Evolutionary conservation across 2,797 vertebrate genomes (phyloP), one percentile per base, ranked within the genome.

Genomic region (Setipinna tenuifilis): DNA sequence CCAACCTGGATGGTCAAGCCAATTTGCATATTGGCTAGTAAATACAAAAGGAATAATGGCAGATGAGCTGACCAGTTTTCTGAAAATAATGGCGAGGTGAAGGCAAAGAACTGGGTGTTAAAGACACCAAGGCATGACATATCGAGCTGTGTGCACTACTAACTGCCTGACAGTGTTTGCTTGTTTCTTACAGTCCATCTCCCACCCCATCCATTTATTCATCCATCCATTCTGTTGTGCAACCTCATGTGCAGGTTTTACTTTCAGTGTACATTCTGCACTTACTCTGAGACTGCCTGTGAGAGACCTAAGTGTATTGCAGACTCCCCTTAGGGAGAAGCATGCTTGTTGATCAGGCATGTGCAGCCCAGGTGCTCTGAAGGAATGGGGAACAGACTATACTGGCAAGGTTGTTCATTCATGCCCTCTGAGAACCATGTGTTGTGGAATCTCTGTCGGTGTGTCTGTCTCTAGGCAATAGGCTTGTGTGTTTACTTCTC

Each of bases 351-450:
- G 71, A 78, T 16, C 17, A 85, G 82, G 82, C 90, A 88, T 89
- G 87, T 91, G 90, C 78, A 48, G 21, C 21, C 87, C 91, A 92
- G 90, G 86, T 89, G 89, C 86, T 82, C 1, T 2, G 80, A 86
- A 35, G 82, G 86, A 87, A 87, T 80, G 85, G 86, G 84, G 61
- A 82, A 31, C 57, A 48, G 5, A 65, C 62, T 75, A 75, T 31
- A 41, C 12, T 78, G 71, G 35, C 71, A 19, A 78, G 35, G 71
- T 31, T 78, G 71, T 78, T 78, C 31, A 44, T 78, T 44, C 71
- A 78, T 78, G 71, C 71, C 71, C 35, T 41, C 71, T 78, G 17
- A 78, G 71, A 78, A 44, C 14, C 71, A 78, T 78, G 31, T 44
- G 16, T 2, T 21, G 16, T 78, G 71, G 71, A 78, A 44, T 44